These are phyloP conservation scores for Cacatua alba DNA, from an alignment of 2,113 vertebrate species.

Conservation along the genomic window DNA sequence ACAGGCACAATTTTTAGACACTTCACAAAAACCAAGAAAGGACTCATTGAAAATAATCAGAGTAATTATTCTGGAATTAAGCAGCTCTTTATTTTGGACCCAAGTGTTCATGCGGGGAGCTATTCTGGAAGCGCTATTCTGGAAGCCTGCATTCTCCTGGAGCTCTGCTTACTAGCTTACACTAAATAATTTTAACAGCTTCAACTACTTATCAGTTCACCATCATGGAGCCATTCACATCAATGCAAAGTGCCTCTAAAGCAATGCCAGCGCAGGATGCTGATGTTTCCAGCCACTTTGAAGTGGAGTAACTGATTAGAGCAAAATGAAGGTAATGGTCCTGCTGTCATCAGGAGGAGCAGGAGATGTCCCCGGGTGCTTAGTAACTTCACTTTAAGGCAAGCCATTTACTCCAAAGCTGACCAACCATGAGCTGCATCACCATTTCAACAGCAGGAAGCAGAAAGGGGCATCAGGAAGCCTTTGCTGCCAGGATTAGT, in stretches of 20 bases:
- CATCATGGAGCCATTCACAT: background rate
- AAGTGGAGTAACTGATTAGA: background rate
- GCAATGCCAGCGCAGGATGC: accelerated
- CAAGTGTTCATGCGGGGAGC: background rate
- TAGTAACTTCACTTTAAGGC: background rate
- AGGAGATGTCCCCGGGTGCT: background rate
- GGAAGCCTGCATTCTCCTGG: background rate
- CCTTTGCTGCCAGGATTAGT: background rate
- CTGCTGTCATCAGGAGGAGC: background rate
- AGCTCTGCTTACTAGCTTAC: background rate
- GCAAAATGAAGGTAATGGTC: background rate
- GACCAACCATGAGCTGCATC: background rate
- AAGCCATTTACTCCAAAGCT: background rate
- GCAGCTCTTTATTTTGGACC: background rate
- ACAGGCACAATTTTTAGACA: background rate
- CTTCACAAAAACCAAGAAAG: background rate
- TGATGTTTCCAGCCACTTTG: background rate
- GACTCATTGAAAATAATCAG: background rate
- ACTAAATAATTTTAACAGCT: background rate
- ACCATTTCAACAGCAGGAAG: accelerated
- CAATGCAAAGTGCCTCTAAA: background rate
- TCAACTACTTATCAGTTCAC: background rate
- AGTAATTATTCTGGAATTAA: background rate
- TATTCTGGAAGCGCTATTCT: background rate
- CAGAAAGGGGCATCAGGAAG: background rate